Evolutionary conservation across 2,888 invertebrate genomes (phyloP), one percentile per base, ranked within the genome.

Genomic region (Trichogramma evanescens): DNA sequence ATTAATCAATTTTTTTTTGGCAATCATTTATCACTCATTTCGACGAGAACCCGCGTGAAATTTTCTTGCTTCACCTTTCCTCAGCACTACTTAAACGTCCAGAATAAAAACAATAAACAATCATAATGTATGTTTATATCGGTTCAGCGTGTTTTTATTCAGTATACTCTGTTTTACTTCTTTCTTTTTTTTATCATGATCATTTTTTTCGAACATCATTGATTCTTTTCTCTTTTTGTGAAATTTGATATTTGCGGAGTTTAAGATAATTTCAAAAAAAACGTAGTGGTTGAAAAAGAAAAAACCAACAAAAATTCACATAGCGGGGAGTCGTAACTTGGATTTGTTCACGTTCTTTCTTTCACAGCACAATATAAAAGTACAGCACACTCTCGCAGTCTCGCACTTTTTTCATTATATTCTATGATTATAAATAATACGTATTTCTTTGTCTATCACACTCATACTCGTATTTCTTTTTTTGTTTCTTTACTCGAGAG

Each of bases 311-410:
- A 26, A 26, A 26, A 26, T 26, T 26, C 26, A 26, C 26, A 74
- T 74, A 75, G 74, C 76, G 74, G 76, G 75, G 76, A 26, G 26
- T 26, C 76, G 76, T 77, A 77, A 76, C 77, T 77, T 77, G 77
- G 77, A 77, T 76, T 75, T 73, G 77, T 78, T 77, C 77, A 77
- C 77, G 76, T 78, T 77, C 76, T 77, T 77, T 77, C 76, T 78
- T 77, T 75, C 77, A 76, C 74, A 76, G 77, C 77, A 77, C 76
- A 77, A 78, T 76, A 77, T 77, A 78, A 78, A 78, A 75, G 74
- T 77, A 73, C 76, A 73, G 71, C 64, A 66, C 66, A 64, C 63
- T 63, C 57, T 58, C 66, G 9, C 40, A 43, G 54, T 40, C 56
- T 39, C 56, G 56, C 72, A 65, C 54, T 62, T 58, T 64, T 51